Conservation (phyloP, 2,797 vertebrate species). For the Chanos chanos region DNA sequence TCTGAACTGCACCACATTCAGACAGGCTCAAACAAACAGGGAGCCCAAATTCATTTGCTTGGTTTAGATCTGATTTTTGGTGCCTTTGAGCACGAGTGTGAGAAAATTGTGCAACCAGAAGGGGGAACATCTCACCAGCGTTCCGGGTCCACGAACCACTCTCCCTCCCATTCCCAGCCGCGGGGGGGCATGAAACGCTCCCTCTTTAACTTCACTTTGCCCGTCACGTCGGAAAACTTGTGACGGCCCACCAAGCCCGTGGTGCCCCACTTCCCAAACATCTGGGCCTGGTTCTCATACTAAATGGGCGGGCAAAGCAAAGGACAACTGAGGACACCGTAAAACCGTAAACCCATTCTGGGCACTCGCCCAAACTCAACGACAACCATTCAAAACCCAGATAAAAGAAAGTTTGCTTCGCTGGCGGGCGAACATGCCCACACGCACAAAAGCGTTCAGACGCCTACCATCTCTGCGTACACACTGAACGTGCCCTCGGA, state of each 20-base stretch:
- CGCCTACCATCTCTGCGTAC: slow-evolving; percentile 96
- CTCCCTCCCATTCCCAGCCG: slow-evolving; percentile 94
- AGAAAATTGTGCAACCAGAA: too few relatives aligned
- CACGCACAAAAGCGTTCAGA: too few relatives aligned
- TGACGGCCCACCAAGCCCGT: slow-evolving; percentile 89
- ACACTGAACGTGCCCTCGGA: slow-evolving; percentile 93
- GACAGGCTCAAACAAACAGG: slow-evolving; percentile 1
- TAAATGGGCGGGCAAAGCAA: slow-evolving; percentile 45
- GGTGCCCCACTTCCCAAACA: slow-evolving; percentile 97
- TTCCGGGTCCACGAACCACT: slow-evolving; percentile 92
- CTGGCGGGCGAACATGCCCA: background rate
- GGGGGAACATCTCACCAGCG: slow-evolving; percentile 37
- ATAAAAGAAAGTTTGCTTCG: too few relatives aligned
- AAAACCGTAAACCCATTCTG: too few relatives aligned
- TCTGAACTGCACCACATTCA: slow-evolving; percentile 2
- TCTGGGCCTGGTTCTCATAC: slow-evolving; percentile 95
- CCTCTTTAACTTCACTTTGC: slow-evolving; percentile 92
- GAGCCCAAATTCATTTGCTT: background rate
- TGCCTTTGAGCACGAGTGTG: too few relatives aligned
- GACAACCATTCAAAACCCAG: too few relatives aligned
- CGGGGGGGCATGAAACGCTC: slow-evolving; percentile 92
- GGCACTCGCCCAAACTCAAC: too few relatives aligned
- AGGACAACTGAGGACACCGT: background rate
- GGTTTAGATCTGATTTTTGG: too few relatives aligned
- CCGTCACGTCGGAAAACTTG: slow-evolving; percentile 93